Evolutionary conservation across 2,888 invertebrate genomes (phyloP).

Genomic region (Sphecodes monilicornis): DNA sequence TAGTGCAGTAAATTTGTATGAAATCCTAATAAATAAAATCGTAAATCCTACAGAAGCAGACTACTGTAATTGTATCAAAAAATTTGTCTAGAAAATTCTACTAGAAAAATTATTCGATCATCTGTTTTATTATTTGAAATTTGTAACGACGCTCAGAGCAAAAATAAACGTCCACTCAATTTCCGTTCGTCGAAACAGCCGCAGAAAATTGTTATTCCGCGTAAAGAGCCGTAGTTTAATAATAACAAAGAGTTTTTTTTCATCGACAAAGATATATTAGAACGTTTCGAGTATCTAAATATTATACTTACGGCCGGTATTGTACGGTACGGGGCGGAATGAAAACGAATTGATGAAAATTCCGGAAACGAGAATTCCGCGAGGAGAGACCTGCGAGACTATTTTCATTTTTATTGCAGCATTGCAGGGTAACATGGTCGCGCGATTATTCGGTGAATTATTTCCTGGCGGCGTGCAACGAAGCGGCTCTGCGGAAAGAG

Average conservation of each 20-base stretch:
- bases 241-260: neutral
- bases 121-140: no score
- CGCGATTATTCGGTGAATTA: constrained; percentile 9
- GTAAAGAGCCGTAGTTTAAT: neutral
- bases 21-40: no score
- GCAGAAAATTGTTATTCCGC: neutral
- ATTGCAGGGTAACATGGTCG: neutral
- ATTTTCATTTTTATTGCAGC: constrained; percentile 1
- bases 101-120: no score
- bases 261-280: neutral
- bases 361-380: neutral
- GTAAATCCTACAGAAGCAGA: no score
- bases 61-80: no score
- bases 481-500: neutral
- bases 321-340: neutral
- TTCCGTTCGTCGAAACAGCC: neutral
- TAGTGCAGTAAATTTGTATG: no score
- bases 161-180: neutral
- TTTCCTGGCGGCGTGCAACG: neutral
- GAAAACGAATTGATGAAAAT: neutral
- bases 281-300: neutral
- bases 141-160: neutral
- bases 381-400: neutral
- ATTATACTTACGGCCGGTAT: neutral
- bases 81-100: neutral